A percentile compares a stretch with the other conserved stretches of the same genome.
phyloP scores from a whole-genome alignment of 2,888 invertebrate genomes.

The Lathronympha strigana region DNA sequence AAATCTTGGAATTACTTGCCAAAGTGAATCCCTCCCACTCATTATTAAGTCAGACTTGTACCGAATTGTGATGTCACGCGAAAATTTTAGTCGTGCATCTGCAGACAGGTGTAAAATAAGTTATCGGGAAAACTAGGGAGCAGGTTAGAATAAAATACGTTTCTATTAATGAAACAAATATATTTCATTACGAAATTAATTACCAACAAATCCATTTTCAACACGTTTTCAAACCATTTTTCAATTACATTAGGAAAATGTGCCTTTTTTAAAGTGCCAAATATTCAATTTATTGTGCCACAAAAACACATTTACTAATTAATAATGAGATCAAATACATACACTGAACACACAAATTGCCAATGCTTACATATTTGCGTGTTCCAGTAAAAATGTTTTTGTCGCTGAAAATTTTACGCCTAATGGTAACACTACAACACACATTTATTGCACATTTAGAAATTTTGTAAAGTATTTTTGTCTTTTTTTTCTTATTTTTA shows the following conservation, averaged over 20 bases:
- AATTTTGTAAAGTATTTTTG: constrained; percentile 83
- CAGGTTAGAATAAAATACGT: constrained; percentile 63
- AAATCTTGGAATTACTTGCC: no score
- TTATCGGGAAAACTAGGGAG: neutral
- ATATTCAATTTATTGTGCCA: constrained; percentile 76
- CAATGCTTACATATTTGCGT: constrained; percentile 26
- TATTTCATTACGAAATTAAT: constrained; percentile 85
- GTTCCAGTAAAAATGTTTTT: constrained; percentile 60
- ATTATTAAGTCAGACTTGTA: no score
- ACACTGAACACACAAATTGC: constrained; percentile 47
- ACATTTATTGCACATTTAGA: constrained; percentile 85
- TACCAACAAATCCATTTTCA: constrained; percentile 85
- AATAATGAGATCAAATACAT: constrained; percentile 74
- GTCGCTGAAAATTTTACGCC: constrained; percentile 77
- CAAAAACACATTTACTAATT: constrained; percentile 68
- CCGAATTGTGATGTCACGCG: no score
- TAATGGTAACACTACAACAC: constrained; percentile 85
- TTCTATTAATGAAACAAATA: constrained; percentile 82
- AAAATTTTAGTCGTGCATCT: no score
- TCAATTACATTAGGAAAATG: constrained; percentile 83
- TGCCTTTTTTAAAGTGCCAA: constrained; percentile 84
- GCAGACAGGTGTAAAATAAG: neutral
- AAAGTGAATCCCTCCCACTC: no score
- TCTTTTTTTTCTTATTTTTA: constrained; percentile 82
- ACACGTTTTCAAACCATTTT: constrained; percentile 83